phyloP scores from a whole-genome alignment of 2,797 vertebrate species.

The Molothrus aeneus region DNA sequence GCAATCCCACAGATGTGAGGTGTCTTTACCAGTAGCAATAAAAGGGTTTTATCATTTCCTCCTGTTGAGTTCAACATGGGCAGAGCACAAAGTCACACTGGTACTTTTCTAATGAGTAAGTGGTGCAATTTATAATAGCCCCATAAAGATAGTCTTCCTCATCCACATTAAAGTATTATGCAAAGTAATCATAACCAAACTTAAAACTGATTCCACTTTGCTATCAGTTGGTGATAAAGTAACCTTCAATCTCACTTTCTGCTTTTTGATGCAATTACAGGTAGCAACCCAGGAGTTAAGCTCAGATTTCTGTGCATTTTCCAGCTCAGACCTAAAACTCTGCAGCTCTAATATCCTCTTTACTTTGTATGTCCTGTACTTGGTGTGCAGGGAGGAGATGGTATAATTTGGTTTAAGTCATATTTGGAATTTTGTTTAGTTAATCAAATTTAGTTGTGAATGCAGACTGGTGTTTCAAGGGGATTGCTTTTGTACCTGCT shows the following conservation, averaged over 20 bases:
- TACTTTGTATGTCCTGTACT: background rate
- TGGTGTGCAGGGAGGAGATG: background rate
- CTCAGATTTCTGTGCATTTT: background rate
- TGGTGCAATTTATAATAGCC: constrained; percentile 13
- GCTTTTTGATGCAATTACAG: background rate
- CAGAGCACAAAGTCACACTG: constrained; percentile 16
- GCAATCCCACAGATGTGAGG: background rate
- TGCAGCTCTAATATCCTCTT: background rate
- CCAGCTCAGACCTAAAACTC: background rate
- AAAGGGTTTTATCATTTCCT: constrained; percentile 15
- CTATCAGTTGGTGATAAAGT: background rate
- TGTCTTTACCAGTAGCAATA: constrained; percentile 29
- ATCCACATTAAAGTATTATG: background rate
- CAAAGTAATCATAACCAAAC: background rate
- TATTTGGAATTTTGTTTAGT: constrained; percentile 45
- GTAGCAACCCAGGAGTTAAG: background rate
- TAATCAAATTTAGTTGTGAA: constrained; percentile 7
- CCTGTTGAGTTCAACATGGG: background rate
- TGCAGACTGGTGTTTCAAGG: constrained; percentile 61
- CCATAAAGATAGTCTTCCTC: constrained; percentile 36
- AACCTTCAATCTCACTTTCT: constrained; percentile 11
- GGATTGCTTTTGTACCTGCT: constrained; percentile 76
- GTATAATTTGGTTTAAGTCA: background rate
- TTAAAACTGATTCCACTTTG: background rate
- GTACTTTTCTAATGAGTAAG: background rate